Evolutionary conservation across 2,888 invertebrate species (phyloP).

Genomic region (Drosophila borealis): DNA sequence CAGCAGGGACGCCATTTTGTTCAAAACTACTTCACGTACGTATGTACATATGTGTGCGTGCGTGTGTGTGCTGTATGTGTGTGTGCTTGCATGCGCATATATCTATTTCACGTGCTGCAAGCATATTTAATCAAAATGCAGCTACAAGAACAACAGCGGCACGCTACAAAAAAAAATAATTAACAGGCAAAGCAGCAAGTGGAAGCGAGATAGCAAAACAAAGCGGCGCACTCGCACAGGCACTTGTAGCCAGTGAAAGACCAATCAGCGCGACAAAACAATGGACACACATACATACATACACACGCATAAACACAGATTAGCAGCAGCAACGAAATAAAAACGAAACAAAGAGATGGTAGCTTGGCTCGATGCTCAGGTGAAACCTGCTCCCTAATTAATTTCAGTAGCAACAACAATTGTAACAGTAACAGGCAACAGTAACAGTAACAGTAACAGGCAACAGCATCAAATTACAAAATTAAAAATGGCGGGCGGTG

Average conservation of each 20-base stretch:
- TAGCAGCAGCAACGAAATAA: slow-evolving; percentile 12
- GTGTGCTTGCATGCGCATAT: not conserved
- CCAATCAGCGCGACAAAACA: slow-evolving; percentile 79
- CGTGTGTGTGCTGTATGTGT: slow-evolving; percentile 2
- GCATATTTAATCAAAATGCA: slow-evolving; percentile 63
- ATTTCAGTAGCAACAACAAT: slow-evolving; percentile 47
- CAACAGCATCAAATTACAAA: slow-evolving; percentile 82
- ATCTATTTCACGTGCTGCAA: slow-evolving; percentile 31
- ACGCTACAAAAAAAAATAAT: slow-evolving; percentile 73
- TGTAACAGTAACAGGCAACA: slow-evolving; percentile 25
- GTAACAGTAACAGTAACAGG: slow-evolving; percentile 43
- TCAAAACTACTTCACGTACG: not conserved
- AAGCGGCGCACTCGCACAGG: slow-evolving; percentile 36
- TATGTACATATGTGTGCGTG: slow-evolving; percentile 5
- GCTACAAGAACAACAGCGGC: slow-evolving; percentile 25
- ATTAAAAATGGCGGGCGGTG: slow-evolving; percentile 80
- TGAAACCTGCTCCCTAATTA: slow-evolving; percentile 72
- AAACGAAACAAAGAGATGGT: slow-evolving; percentile 6
- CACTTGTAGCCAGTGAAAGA: slow-evolving; percentile 61
- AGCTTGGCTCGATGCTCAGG: slow-evolving; percentile 52
- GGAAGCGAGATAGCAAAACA: slow-evolving; percentile 50
- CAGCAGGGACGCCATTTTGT: slow-evolving; percentile 59
- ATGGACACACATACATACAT: slow-evolving; percentile 53
- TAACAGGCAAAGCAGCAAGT: slow-evolving; percentile 51
- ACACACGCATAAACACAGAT: slow-evolving; percentile 9